Evolutionary conservation across 2,888 invertebrate species (phyloP).

Genomic region (Spialia ferax): DNA sequence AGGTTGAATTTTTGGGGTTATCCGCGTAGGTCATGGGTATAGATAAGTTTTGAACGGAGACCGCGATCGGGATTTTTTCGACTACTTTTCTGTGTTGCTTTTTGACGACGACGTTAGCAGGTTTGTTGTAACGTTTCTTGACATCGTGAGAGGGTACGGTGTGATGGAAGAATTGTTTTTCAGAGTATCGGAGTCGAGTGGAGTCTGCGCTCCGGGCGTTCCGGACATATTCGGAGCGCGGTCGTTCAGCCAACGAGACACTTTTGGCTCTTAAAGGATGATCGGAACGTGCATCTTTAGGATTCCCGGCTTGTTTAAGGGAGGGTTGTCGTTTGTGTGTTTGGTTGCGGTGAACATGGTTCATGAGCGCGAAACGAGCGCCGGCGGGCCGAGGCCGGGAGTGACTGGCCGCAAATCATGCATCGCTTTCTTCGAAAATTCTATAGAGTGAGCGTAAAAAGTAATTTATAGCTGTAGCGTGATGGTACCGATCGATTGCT

Average conservation of each 20-base stretch:
- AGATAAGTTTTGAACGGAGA: conserved; percentile 74
- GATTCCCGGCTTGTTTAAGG: conserved; percentile 55
- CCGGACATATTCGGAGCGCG: conserved; percentile 70
- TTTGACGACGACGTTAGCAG: conserved; percentile 63
- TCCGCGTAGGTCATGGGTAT: conserved; percentile 80
- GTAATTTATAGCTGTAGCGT: conserved; percentile 81
- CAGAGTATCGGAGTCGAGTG: conserved; percentile 57
- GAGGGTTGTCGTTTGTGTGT: conserved; percentile 8
- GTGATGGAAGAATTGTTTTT: conserved; percentile 61
- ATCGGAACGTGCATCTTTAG: conserved; percentile 54
- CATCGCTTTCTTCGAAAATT: conserved; percentile 63
- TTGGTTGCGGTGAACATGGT: not conserved
- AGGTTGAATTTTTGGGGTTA: conserved; percentile 69
- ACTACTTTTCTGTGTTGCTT: conserved; percentile 66
- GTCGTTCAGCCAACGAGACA: conserved; percentile 70
- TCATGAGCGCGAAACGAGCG: conserved; percentile 56
- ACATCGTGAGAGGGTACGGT: conserved; percentile 50
- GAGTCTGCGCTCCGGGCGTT: conserved; percentile 69
- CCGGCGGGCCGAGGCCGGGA: conserved; percentile 57
- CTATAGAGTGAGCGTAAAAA: conserved; percentile 73
- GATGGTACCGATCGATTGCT: conserved; percentile 74
- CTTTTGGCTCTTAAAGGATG: conserved; percentile 73
- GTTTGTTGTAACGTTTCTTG: conserved; percentile 52
- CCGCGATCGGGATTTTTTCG: conserved; percentile 71
- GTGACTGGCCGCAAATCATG: conserved; percentile 71